Evolutionary conservation across 2,888 invertebrate genomes (phyloP).

Genomic region (Sarcophaga carnaria): DNA sequence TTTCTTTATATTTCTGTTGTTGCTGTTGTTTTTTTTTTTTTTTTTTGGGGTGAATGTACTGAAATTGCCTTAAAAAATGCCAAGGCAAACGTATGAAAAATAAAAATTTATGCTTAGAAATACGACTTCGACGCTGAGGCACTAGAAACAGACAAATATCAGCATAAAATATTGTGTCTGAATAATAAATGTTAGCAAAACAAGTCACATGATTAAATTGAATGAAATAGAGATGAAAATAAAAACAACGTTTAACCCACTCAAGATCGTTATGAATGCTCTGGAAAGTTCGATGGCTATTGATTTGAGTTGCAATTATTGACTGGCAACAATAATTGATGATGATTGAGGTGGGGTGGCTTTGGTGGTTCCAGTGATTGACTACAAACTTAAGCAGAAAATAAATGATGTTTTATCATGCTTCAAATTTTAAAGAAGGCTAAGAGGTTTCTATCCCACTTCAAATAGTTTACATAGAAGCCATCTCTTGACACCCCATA

Average conservation of each 20-base stretch:
- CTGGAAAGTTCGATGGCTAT: not conserved
- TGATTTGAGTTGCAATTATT: not conserved
- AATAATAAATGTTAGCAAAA: constrained; percentile 20
- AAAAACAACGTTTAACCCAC: not conserved
- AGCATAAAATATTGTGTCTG: constrained; percentile 17
- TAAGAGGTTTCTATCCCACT: no score
- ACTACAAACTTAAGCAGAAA: no score
- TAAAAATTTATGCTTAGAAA: constrained; percentile 31
- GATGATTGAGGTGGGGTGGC: not conserved
- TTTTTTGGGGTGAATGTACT: constrained; percentile 66
- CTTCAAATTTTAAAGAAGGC: no score
- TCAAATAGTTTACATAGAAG: no score
- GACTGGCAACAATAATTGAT: not conserved
- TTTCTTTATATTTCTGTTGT: not conserved
- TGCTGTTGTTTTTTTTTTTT: constrained; percentile 9
- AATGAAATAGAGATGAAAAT: not conserved
- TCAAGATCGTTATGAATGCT: constrained; percentile 14
- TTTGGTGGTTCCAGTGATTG: no score
- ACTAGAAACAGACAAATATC: not conserved
- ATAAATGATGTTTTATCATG: no score
- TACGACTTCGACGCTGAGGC: not conserved
- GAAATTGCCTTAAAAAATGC: constrained; percentile 71
- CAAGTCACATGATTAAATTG: constrained; percentile 40
- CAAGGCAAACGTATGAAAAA: constrained; percentile 64
- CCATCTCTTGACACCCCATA: no score